Evolutionary conservation across 1,140 invertebrate species (phyloP), one percentile per base, ranked within the genome.

Genomic region (Philopotamus ludificatus): DNA sequence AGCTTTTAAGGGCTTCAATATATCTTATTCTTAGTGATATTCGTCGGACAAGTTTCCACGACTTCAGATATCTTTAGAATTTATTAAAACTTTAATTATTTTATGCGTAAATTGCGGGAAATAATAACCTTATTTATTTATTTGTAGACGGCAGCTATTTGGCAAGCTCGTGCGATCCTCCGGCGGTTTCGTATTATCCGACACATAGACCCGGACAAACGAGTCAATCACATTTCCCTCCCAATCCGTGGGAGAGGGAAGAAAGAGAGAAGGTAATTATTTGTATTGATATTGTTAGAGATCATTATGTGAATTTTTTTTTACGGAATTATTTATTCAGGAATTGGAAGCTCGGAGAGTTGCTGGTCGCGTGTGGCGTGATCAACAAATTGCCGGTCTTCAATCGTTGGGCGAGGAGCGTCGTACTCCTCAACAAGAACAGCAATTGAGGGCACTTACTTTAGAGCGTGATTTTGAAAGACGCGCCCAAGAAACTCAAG

Each of bases 391-490:
- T 26, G 81, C 84, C 0, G 89, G 92, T 68, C 77, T 96, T 15
- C 83, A 89, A 68, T 75, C 82, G 0, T 73, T 92, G 50, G 79
- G 78, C 15, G 67, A 74, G 34, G 77, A 85, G 7, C 84, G 87
- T 21, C 79, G 90, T 64, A 89, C 87, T 1, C 76, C 87, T 0
- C 89, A 90, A 71, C 92, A 96, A 73, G 93, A 92, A 63, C 93
- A 96, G 74, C 91, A 94, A 71, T 75, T 95, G 15, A 82, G 91
- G 58, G 89, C 92, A 3, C 78, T 95, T 44, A 88, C 89, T 62
- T 77, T 95, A 3, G 93, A 96, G 75, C 82, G 89, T 65, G 93
- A 95, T 74, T 95, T 96, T 74, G 91, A 95, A 71, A 84, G 91
- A 39, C 80, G 93, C 45, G 93, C 92, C 2, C 89, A 90, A 73